Evolutionary conservation across 2,113 vertebrate genomes (phyloP).

Genomic region (Cyrtonyx montezumae): DNA sequence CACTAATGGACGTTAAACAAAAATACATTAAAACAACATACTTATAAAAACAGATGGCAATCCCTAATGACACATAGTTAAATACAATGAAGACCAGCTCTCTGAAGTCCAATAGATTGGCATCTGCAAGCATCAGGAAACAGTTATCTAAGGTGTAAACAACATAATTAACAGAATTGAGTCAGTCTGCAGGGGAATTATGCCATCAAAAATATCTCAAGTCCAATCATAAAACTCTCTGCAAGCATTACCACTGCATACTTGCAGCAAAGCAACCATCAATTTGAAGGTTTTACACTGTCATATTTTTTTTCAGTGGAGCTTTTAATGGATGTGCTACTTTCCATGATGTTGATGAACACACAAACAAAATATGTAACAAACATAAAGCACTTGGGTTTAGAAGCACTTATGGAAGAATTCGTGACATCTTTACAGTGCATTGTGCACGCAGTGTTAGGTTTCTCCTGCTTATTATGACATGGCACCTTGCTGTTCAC

Average conservation of each 20-base stretch:
- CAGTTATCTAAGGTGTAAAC: constrained; percentile 9
- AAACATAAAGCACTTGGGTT: constrained; percentile 57
- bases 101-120: background rate
- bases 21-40: background rate
- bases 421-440: background rate
- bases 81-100: background rate
- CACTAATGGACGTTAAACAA: constrained; percentile 12
- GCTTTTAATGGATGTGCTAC: background rate
- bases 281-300: background rate
- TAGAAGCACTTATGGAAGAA: constrained; percentile 45
- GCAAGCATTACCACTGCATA: background rate
- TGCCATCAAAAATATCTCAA: background rate
- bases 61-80: constrained; percentile 9
- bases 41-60: constrained; percentile 14
- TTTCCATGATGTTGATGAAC: background rate
- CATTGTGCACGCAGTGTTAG: background rate
- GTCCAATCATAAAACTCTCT: background rate
- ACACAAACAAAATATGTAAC: background rate
- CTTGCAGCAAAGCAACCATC: background rate
- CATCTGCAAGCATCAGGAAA: constrained; percentile 11
- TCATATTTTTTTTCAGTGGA: background rate
- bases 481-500: background rate
- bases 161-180: constrained; percentile 6
- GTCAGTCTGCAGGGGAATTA: background rate
- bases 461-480: background rate